Evolutionary conservation across 2,888 invertebrate genomes (phyloP).

Genomic region (Melipona bicolor): DNA sequence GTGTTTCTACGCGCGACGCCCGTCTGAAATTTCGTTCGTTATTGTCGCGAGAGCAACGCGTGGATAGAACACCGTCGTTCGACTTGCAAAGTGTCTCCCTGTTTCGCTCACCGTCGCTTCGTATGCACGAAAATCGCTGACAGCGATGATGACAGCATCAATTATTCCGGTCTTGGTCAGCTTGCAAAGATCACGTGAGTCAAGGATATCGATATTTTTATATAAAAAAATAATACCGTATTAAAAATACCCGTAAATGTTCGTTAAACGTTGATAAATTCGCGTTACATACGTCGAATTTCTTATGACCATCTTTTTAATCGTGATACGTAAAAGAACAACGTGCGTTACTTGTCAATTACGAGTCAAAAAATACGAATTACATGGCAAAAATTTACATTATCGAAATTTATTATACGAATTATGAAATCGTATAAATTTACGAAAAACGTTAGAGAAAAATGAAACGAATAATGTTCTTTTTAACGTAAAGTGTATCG

Average conservation of each 20-base stretch:
- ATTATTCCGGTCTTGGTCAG: conserved; percentile 1
- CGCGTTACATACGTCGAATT: conserved; percentile 9
- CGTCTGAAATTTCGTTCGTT: conserved; percentile 10
- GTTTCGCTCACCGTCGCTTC: neutral
- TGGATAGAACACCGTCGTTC: neutral
- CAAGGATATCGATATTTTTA: conserved; percentile 22
- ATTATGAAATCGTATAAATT: no score
- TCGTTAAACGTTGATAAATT: conserved; percentile 5
- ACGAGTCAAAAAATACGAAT: conserved; percentile 38
- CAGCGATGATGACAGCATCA: conserved; percentile 27
- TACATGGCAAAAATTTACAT: neutral
- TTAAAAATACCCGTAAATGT: neutral
- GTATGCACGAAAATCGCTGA: conserved; percentile 2
- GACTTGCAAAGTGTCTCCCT: conserved; percentile 1
- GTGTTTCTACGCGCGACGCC: conserved; percentile 9
- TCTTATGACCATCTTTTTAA: conserved; percentile 14
- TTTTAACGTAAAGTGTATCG: neutral
- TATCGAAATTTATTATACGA: no score
- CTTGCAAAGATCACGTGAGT: conserved; percentile 2
- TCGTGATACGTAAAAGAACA: conserved; percentile 15
- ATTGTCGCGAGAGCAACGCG: conserved; percentile 31
- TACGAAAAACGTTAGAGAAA: neutral
- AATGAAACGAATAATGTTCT: neutral
- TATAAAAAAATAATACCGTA: neutral
- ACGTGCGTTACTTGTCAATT: conserved; percentile 25